These are phyloP conservation scores for Orcinus orca DNA, from an alignment of 2,113 vertebrate genomes.

Conservation along the genomic window DNA sequence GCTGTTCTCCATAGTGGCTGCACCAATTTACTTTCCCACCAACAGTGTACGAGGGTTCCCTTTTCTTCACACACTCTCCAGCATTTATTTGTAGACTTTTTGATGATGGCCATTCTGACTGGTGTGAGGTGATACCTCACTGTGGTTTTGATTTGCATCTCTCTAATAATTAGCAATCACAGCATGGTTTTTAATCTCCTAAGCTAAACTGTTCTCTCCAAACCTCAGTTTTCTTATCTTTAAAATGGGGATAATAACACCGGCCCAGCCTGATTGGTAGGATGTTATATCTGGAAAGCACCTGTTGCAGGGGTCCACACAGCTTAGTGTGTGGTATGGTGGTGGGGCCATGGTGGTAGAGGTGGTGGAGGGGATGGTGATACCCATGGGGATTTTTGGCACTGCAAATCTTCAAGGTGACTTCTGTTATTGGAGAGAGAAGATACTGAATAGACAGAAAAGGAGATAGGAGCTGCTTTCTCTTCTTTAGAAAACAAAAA, in stretches of 20 bases:
- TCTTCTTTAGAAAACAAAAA: not conserved
- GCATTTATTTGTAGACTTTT: not conserved
- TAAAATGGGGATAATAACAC: not conserved
- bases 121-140: not conserved
- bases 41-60: not conserved
- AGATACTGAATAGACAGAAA: not conserved
- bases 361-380: not conserved
- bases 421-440: not conserved
- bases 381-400: accelerated
- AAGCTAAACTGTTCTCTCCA: not conserved
- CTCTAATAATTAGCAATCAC: not conserved
- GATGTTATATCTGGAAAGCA: not conserved
- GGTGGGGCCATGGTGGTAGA: accelerated
- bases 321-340: not conserved
- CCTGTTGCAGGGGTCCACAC: too few relatives aligned
- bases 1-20: not conserved
- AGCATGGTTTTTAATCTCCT: not conserved
- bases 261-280: not conserved
- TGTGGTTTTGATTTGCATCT: not conserved
- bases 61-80: not conserved
- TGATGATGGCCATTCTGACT: not conserved
- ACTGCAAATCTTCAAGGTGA: not conserved
- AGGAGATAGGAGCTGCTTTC: not conserved
- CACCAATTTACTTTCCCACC: not conserved
- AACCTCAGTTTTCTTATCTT: not conserved